Evolutionary conservation across 1,140 invertebrate species (phyloP).

Genomic region (Harpegnathos saltator): DNA sequence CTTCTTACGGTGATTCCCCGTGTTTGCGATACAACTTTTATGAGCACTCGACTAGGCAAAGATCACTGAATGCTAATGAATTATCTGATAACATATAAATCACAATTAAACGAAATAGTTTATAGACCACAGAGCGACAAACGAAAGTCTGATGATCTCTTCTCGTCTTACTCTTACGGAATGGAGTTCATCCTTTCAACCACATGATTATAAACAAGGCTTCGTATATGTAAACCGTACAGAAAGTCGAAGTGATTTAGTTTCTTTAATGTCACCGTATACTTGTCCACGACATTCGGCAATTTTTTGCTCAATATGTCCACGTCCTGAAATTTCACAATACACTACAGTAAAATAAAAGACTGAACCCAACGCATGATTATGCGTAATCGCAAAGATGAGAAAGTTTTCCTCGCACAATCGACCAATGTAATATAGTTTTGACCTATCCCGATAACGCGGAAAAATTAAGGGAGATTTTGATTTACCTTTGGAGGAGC

Average conservation of each 20-base stretch:
- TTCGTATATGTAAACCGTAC: not conserved
- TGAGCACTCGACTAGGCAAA: not conserved
- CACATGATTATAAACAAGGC: constrained; percentile 41
- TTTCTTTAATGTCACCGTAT: constrained; percentile 22
- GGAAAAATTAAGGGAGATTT: not conserved
- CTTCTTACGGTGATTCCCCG: not conserved
- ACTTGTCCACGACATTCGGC: constrained; percentile 46
- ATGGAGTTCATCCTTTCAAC: constrained; percentile 49
- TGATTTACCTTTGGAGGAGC: constrained; percentile 31
- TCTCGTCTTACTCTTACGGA: constrained; percentile 12
- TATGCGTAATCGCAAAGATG: too few species aligned
- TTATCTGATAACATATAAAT: not conserved
- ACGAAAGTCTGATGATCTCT: not conserved
- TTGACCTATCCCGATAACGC: not conserved
- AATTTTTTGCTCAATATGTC: constrained; percentile 14
- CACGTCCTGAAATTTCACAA: constrained; percentile 44
- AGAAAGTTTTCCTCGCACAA: not conserved
- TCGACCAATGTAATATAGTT: not conserved
- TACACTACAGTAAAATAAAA: not conserved
- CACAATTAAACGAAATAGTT: not conserved
- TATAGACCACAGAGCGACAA: not conserved
- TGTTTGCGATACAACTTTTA: not conserved
- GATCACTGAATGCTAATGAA: not conserved
- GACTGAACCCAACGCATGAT: not conserved
- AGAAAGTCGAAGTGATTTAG: constrained; percentile 59